Percentiles rank a stretch among this genome's conserved stretches.
Conservation (phyloP, 2,888 invertebrate species). For the Steromphala cineraria region DNA sequence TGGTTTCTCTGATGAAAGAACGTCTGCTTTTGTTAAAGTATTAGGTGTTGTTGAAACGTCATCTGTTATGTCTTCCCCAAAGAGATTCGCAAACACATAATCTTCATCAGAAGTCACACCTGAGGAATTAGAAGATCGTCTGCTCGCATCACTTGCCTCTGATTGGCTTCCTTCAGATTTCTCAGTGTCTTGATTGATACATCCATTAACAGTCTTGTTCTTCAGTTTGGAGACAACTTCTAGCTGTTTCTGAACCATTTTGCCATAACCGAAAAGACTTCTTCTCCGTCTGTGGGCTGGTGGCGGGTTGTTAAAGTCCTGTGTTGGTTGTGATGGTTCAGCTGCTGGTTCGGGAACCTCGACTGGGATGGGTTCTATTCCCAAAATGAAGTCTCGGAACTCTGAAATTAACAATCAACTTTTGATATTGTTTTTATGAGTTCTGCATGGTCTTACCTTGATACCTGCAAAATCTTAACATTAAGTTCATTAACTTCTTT, state of each 20-base stretch:
- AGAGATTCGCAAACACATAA: too few species aligned
- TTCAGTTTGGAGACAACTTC: background rate
- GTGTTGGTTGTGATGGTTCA: background rate
- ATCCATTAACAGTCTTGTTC: background rate
- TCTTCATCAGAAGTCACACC: too few species aligned
- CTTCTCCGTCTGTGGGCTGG: background rate
- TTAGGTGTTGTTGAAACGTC: too few species aligned
- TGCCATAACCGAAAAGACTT: background rate
- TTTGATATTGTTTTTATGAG: too few species aligned
- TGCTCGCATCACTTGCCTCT: too few species aligned
- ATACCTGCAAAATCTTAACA: too few species aligned
- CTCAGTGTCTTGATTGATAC: background rate
- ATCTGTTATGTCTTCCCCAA: too few species aligned
- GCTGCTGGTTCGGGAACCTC: background rate
- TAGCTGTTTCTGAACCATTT: background rate
- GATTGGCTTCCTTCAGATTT: background rate
- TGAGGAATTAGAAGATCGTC: too few species aligned
- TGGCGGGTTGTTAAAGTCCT: background rate
- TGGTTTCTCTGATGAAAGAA: too few species aligned
- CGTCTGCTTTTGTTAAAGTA: too few species aligned
- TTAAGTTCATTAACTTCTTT: too few species aligned
- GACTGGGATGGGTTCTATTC: background rate
- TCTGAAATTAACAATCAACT: conserved; percentile 43
- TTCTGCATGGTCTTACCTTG: too few species aligned
- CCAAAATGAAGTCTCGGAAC: conserved; percentile 45